These are phyloP conservation scores for Siniperca obscura DNA, from an alignment of 2,797 vertebrate genomes.

Conservation along the genomic window DNA sequence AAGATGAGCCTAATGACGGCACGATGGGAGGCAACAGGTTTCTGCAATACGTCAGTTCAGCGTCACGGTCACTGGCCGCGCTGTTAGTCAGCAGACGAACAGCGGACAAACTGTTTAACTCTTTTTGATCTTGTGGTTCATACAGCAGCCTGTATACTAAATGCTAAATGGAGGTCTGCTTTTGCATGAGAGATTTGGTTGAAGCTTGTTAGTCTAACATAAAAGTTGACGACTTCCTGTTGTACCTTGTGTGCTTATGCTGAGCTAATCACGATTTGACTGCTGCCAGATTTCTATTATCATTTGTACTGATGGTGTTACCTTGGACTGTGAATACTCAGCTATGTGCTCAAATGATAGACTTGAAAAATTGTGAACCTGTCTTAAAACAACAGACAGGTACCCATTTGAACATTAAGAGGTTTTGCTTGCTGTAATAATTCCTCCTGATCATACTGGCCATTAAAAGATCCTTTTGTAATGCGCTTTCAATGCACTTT, in stretches of 20 bases:
- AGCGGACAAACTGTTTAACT: constrained; percentile 5
- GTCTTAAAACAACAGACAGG: background rate
- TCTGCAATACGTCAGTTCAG: constrained; percentile 34
- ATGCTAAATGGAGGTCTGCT: background rate
- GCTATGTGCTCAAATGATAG: background rate
- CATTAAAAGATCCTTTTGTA: background rate
- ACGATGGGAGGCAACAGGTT: constrained; percentile 58
- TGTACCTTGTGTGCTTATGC: background rate
- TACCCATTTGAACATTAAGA: background rate
- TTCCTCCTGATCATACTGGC: background rate
- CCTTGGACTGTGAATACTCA: background rate
- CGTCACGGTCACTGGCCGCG: background rate
- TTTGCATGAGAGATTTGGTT: background rate
- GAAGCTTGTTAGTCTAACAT: background rate
- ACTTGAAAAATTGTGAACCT: too few species aligned
- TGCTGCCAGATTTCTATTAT: background rate
- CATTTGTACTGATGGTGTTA: background rate
- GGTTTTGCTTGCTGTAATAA: background rate
- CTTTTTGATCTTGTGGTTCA: background rate
- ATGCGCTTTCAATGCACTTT: background rate
- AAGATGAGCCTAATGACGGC: constrained; percentile 21
- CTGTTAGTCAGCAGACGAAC: constrained; percentile 21
- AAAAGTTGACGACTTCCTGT: background rate
- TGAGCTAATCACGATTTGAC: background rate
- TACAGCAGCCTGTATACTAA: background rate